Conservation (phyloP, 2,797 vertebrate species). For the Lutra lutra region DNA sequence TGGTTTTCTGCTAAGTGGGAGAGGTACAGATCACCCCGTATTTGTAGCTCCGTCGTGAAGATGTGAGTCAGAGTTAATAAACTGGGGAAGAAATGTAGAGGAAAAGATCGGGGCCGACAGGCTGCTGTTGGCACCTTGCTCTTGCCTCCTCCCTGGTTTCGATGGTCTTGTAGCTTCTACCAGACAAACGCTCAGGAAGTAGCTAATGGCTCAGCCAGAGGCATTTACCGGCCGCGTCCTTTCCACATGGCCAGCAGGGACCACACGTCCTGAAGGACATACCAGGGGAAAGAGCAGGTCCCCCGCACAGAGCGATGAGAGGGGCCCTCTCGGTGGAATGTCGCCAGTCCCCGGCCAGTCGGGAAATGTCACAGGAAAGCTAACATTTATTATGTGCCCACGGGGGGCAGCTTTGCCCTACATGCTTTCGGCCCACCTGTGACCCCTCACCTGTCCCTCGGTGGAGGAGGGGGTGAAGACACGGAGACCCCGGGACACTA, state of each 20-base stretch:
- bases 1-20: background rate
- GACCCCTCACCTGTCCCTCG: background rate
- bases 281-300: background rate
- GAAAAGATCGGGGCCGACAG: too few species aligned
- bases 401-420: background rate
- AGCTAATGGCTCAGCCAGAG: background rate
- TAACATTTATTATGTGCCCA: accelerated
- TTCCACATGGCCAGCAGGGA: accelerated
- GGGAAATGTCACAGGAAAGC: background rate
- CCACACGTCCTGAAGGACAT: background rate
- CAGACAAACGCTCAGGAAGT: background rate
- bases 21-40: background rate
- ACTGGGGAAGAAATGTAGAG: accelerated
- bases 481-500: accelerated
- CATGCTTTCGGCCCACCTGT: background rate
- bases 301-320: accelerated
- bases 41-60: background rate
- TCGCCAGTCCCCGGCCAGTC: accelerated
- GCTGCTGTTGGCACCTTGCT: background rate
- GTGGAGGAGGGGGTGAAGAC: background rate
- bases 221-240: accelerated
- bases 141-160: background rate
- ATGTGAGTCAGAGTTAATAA: background rate
- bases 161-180: background rate
- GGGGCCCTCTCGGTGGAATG: accelerated